A percentile compares a stretch with the other conserved stretches of the same genome.
phyloP scores from a whole-genome alignment of 2,888 invertebrate species.

The Campoplex capitator region DNA sequence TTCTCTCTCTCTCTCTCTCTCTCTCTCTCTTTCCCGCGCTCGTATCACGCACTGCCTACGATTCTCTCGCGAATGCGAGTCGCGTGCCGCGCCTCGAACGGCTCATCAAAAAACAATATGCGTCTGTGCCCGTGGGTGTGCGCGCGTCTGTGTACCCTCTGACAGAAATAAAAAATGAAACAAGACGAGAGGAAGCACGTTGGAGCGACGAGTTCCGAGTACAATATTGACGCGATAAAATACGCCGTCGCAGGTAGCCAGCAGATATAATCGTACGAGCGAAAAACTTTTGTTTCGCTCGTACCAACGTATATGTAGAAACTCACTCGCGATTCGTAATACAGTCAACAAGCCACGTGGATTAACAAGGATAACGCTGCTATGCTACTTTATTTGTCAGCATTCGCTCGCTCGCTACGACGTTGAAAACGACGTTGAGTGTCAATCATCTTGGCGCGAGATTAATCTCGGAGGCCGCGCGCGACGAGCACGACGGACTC shows the following conservation, averaged over 20 bases:
- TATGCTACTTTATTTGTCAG: slow-evolving; percentile 2
- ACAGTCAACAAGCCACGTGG: not conserved
- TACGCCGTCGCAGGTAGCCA: not conserved
- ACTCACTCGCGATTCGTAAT: not conserved
- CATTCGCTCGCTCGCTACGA: not conserved
- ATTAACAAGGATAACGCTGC: not conserved
- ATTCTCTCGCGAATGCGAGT: not conserved
- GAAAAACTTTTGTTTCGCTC: not conserved
- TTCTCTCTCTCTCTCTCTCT: not conserved
- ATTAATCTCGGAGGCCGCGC: slow-evolving; percentile 16
- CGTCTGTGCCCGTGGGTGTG: not conserved
- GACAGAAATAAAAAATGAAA: not conserved
- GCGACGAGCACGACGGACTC: not conserved
- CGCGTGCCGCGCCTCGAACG: slow-evolving; percentile 5
- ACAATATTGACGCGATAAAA: not conserved
- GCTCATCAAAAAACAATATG: not conserved
- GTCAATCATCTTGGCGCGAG: not conserved
- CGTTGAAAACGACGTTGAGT: not conserved
- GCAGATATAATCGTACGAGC: not conserved
- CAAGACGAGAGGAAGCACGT: not conserved
- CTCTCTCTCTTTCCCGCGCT: not conserved
- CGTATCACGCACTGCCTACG: not conserved
- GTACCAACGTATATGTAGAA: not conserved
- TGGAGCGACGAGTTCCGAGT: not conserved
- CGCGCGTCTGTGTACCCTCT: not conserved